phyloP scores from a whole-genome alignment of 2,888 invertebrate genomes.

The Tenthredo mesomela region DNA sequence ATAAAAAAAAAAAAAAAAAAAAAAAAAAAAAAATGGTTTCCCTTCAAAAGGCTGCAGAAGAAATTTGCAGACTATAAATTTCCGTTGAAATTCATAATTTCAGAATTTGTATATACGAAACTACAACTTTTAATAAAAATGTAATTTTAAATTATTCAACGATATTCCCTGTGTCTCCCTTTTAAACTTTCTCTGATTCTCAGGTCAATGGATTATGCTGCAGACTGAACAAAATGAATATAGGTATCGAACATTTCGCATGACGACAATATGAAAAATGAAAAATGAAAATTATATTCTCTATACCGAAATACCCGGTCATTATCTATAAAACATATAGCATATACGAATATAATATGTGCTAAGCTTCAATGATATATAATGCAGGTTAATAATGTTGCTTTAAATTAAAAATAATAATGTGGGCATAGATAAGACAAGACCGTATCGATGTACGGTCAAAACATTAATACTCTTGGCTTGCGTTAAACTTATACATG shows the following conservation, averaged over 20 bases:
- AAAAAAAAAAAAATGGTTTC: background rate
- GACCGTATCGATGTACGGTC: background rate
- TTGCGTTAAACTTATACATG: background rate
- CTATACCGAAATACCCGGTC: background rate
- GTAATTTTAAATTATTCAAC: background rate
- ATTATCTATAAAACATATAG: background rate
- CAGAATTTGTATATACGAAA: background rate
- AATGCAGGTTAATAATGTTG: background rate
- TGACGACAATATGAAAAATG: background rate
- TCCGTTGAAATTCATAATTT: background rate
- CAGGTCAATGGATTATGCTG: conserved; percentile 4
- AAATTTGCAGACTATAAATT: background rate
- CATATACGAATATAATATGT: background rate
- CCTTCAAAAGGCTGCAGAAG: conserved; percentile 1
- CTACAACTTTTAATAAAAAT: background rate
- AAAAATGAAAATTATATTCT: background rate
- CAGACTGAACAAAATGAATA: background rate
- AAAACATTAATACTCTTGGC: background rate
- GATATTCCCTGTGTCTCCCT: background rate
- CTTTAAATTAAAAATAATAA: background rate
- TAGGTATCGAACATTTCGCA: background rate
- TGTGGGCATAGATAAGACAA: background rate
- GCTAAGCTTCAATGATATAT: background rate
- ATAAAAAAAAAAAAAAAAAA: background rate
- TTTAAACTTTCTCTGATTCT: background rate